A percentile compares a stretch with the other conserved stretches of the same genome.
Evolutionary conservation across 1,140 invertebrate genomes (phyloP).

Genomic region (Lethocerus indicus): DNA sequence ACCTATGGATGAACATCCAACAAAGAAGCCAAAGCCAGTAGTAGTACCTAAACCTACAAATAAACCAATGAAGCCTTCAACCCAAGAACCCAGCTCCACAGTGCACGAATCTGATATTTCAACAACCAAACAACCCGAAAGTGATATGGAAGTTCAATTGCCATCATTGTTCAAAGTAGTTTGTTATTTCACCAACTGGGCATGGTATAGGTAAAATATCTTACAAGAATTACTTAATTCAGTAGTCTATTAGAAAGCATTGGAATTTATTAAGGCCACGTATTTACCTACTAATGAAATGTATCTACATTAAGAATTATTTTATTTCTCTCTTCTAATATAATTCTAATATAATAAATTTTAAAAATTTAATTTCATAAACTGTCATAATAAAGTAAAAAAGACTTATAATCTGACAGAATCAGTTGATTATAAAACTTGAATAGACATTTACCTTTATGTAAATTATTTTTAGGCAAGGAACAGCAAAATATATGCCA

Average conservation of each 20-base stretch:
- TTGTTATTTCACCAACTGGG: slow-evolving; percentile 55
- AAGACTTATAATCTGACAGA: too few species aligned
- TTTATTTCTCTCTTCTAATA: too few species aligned
- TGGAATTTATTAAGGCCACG: neutral
- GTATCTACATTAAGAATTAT: too few species aligned
- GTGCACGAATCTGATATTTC: too few species aligned
- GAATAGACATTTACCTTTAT: neutral
- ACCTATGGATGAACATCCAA: too few species aligned
- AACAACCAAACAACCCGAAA: too few species aligned
- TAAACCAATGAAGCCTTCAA: slow-evolving; percentile 8
- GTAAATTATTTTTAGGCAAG: slow-evolving; percentile 25
- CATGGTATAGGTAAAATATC: slow-evolving; percentile 33
- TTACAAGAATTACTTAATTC: too few species aligned
- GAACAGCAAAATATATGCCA: slow-evolving; percentile 41
- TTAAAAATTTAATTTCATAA: too few species aligned
- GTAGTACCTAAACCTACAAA: slow-evolving; percentile 13
- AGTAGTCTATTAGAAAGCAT: neutral
- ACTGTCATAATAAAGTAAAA: too few species aligned
- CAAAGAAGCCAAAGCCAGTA: slow-evolving; percentile 8
- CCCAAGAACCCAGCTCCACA: neutral
- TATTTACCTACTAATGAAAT: neutral
- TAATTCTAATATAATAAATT: too few species aligned
- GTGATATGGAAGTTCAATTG: too few species aligned
- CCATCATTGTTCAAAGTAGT: slow-evolving; percentile 44
- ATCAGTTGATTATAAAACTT: too few species aligned